These are phyloP conservation scores for Cyaniris semiargus DNA, from an alignment of 2,888 invertebrate species.

Conservation along the genomic window DNA sequence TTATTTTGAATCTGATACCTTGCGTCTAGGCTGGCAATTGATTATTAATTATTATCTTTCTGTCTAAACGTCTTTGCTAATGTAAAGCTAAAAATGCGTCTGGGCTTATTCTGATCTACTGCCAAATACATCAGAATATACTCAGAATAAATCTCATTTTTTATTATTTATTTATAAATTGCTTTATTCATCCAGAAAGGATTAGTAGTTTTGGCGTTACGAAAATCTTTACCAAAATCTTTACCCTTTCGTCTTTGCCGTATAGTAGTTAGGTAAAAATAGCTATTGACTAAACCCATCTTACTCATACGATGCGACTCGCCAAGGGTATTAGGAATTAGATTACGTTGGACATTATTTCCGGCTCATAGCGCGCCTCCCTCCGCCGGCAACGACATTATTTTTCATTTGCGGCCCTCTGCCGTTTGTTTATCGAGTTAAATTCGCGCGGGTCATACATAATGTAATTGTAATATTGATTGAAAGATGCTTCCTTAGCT, in stretches of 20 bases:
- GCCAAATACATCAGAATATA: too few relatives aligned
- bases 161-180: too few relatives aligned
- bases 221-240: too few relatives aligned
- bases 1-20: too few relatives aligned
- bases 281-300: neutral
- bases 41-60: too few relatives aligned
- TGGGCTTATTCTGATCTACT: too few relatives aligned
- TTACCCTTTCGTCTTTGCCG: neutral
- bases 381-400: constrained; percentile 58
- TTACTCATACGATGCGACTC: constrained; percentile 29
- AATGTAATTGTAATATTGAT: constrained; percentile 40
- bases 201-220: too few relatives aligned
- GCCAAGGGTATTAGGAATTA: constrained; percentile 59
- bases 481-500: constrained; percentile 32
- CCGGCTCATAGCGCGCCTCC: constrained; percentile 54
- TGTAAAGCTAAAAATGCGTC: too few relatives aligned
- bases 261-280: neutral
- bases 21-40: too few relatives aligned
- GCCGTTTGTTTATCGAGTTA: constrained; percentile 38
- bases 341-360: constrained; percentile 61
- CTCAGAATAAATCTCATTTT: too few relatives aligned
- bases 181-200: too few relatives aligned
- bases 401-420: constrained; percentile 65
- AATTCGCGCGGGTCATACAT: constrained; percentile 33
- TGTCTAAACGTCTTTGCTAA: too few relatives aligned